Base-by-base conservation (phyloP, 2,888 invertebrate genomes). In the Chrysolina haemoptera region DNA sequence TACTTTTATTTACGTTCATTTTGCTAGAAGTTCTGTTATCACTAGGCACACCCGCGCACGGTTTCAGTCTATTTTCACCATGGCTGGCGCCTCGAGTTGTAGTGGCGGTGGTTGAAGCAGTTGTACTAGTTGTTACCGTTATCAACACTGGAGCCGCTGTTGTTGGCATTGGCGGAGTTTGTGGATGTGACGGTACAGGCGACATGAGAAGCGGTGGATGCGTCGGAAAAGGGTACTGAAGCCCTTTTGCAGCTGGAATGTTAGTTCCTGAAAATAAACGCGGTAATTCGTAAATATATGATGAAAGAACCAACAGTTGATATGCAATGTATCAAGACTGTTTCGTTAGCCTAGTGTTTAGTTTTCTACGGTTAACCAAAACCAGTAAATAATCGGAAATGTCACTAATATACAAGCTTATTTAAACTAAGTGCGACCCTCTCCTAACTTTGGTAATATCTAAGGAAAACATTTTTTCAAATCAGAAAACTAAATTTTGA, bases 181-280 rank as follows among this genome's bases (percentile, higher is more conserved):
- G 74, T n/a, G 70, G 67, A n/a, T 66, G 73, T 18, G 80, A 59
- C 63, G 76, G 70, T 14, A 75, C 71, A 16, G 85, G 82, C 40
- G 86, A 84, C 75, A 85, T 85, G 78, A 86, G 85, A 78, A 90
- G 87, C 71, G 94, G 93, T 82, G 93, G 94, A 88, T 94, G 94
- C 86, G 92, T 93, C 79, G 94, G 94, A 89, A 94, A 94, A 65
- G 94, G 95, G 89, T 94, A 95, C 87, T 93, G 95, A 79, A 93
- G 89, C 79, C 92, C 90, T 87, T 93, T 90, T 83, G 88, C 88
- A 35, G 88, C 85, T 72, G 85, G 83, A 70, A 87, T 82, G 68
- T 78, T 83, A 16, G 84, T 78, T 73, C 84, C 85, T 83, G 74
- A 9, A 76, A 78, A 70, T 68, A 53, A 20, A 11, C 18, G 43